Evolutionary conservation across 64 coral and sea anemone genomes (phyloP).

Genomic region (Orbicella faveolata): DNA sequence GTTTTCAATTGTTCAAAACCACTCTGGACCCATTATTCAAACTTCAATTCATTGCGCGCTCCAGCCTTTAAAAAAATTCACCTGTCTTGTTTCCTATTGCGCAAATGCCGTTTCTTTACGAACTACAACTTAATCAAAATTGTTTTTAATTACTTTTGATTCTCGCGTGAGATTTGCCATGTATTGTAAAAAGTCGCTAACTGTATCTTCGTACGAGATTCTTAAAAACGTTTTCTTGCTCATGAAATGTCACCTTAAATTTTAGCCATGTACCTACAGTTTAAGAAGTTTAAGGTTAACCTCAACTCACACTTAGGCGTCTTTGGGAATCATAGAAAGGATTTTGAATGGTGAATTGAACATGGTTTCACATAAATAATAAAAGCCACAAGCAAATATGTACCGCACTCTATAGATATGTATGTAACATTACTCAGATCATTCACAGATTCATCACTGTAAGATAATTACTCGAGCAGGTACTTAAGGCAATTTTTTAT

Average conservation of each 20-base stretch:
- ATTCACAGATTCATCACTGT: neutral
- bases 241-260: neutral
- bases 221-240: neutral
- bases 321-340: neutral
- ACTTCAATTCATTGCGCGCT: neutral
- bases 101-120: neutral
- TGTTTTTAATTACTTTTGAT: neutral
- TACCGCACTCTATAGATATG: neutral
- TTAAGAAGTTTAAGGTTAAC: neutral
- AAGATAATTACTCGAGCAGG: neutral
- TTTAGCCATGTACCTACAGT: neutral
- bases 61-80: neutral
- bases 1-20: neutral
- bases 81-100: neutral
- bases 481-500: neutral
- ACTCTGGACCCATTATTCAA: neutral
- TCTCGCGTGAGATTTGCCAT: slow-evolving; percentile 8
- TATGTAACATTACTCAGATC: neutral
- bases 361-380: slow-evolving; percentile 15
- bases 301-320: neutral
- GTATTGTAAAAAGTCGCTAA: neutral
- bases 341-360: neutral
- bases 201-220: no score
- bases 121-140: neutral
- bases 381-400: slow-evolving; percentile 10